Conservation (phyloP, 2,888 invertebrate species). For the Unio pictorum region DNA sequence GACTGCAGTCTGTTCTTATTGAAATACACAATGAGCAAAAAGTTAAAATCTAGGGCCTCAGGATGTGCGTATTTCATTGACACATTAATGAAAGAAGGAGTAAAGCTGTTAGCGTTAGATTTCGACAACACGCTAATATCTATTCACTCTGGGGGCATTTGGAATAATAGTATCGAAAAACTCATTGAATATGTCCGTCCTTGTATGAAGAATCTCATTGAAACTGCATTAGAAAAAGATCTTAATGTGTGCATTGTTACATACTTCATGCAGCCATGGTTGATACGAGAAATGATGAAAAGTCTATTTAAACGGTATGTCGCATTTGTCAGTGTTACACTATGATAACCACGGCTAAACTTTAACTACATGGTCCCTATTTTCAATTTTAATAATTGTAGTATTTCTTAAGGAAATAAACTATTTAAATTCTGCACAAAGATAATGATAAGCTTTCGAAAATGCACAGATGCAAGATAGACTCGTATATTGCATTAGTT, state of each 20-base stretch:
- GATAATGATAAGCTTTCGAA: no score
- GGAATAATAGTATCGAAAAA: conserved; percentile 58
- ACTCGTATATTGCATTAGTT: no score
- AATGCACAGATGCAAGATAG: no score
- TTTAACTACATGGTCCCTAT: no score
- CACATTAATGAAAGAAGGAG: conserved; percentile 52
- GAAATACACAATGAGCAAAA: conserved; percentile 21
- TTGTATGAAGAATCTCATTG: conserved; percentile 60
- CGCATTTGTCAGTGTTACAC: no score
- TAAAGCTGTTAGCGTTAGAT: conserved; percentile 64
- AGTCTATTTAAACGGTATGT: conserved; percentile 32
- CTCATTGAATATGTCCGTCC: conserved; percentile 59
- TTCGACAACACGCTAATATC: conserved; percentile 66
- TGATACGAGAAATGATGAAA: conserved; percentile 60
- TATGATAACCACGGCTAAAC: no score
- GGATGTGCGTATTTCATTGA: conserved; percentile 34
- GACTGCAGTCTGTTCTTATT: no score
- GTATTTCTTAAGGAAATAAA: no score
- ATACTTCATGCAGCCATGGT: conserved; percentile 60
- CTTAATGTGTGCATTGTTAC: conserved; percentile 64
- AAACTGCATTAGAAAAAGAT: conserved; percentile 48
- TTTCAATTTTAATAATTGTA: no score
- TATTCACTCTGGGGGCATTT: conserved; percentile 64
- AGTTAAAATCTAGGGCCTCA: conserved; percentile 11
- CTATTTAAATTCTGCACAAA: no score